Evolutionary conservation across 2,888 invertebrate genomes (phyloP).

Genomic region (Spodoptera exigua): DNA sequence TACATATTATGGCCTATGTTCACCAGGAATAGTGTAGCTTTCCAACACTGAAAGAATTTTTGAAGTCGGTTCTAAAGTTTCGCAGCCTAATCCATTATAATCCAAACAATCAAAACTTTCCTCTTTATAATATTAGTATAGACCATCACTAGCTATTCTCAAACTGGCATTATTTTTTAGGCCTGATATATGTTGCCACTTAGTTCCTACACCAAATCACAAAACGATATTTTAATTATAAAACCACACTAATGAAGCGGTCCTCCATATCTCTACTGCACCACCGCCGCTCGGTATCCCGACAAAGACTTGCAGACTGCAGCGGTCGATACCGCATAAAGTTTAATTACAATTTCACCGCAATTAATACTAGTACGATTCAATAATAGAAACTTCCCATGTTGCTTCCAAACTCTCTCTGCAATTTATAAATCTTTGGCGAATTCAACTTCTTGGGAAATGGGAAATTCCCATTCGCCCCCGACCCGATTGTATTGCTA

Average conservation of each 20-base stretch:
- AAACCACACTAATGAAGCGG: too few species aligned
- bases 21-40: too few species aligned
- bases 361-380: slow-evolving; percentile 55
- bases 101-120: too few species aligned
- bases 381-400: slow-evolving; percentile 53
- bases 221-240: too few species aligned
- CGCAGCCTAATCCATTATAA: too few species aligned
- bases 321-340: slow-evolving; percentile 39
- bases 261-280: too few species aligned
- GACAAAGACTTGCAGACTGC: slow-evolving; percentile 45
- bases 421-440: slow-evolving; percentile 58
- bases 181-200: background rate
- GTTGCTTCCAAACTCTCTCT: slow-evolving; percentile 50
- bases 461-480: slow-evolving; percentile 70
- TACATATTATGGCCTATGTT: too few species aligned
- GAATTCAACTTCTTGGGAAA: slow-evolving; percentile 65
- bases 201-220: background rate
- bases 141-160: too few species aligned
- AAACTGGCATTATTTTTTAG: too few species aligned
- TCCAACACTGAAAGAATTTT: too few species aligned
- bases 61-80: too few species aligned
- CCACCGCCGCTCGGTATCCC: slow-evolving; percentile 1
- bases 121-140: too few species aligned
- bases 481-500: slow-evolving; percentile 77
- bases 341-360: slow-evolving; percentile 56